Evolutionary conservation across 1,140 invertebrate genomes (phyloP), one percentile per base, ranked within the genome.

Genomic region (Stenopsyche tienmushanensis): DNA sequence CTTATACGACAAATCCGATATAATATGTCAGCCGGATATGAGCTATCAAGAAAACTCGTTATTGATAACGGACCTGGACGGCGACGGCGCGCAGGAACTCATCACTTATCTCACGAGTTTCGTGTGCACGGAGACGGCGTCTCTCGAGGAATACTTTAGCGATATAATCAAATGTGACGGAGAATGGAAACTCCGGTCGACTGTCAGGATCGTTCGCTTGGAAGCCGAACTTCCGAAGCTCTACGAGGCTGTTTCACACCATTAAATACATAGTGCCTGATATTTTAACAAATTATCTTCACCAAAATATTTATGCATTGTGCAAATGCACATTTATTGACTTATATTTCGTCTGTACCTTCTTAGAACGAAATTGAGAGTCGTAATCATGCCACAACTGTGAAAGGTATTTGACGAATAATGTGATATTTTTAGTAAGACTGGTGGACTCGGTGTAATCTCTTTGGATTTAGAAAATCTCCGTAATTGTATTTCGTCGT

Each of bases 91-190:
- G 1, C 86, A 86, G 72, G 89, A 92, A 79, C 72, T 92, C 17
- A 87, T 92, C 26, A 89, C 86, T 45, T 91, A 90, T 72, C 83
- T 82, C 58, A 86, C 85, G 64, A 87, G 83, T 3, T 90, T 86
- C 74, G 73, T 81, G 13, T 74, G 76, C 15, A 76, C 77, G n/a
- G 79, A 82, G 21, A 67, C 72, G 17, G 78, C 80, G 69, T 71
- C 69, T 64, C 72, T 77, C 54, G 78, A 81, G 39, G 79, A 75
- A 45, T 73, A 74, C 23, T 71, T 75, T 1, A 68, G 74, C 2
- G 71, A 75, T 24, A 23, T 50, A 13, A 71, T 73, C n/a, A 77
- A 78, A 71, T 77, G 78, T 69, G 73, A 76, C 60, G 73, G 77
- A 24, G 75, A 80, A 53, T 86, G 83, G 81, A 80, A 82, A 26